phyloP scores from a whole-genome alignment of 2,113 vertebrate species.

The Halichoerus grypus region DNA sequence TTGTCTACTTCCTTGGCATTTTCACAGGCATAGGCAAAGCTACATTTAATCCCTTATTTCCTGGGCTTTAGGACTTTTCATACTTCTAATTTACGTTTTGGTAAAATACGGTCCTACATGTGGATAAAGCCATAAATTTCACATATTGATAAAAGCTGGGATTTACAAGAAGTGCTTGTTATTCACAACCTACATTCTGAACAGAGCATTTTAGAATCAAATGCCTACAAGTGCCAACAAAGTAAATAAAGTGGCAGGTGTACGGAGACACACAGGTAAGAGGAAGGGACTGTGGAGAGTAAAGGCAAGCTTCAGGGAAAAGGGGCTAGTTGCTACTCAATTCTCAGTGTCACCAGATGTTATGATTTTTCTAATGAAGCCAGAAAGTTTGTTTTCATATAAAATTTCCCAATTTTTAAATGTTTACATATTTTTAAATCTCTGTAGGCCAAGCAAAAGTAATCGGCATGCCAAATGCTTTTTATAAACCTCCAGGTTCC shows the following conservation, averaged over 20 bases:
- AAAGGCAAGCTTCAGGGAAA: not conserved
- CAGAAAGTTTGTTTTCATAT: not conserved
- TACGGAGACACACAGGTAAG: no score
- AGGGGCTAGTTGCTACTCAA: not conserved
- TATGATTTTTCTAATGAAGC: not conserved
- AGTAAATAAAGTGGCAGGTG: not conserved
- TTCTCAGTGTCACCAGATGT: not conserved
- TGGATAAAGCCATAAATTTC: not conserved
- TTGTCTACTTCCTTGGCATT: not conserved
- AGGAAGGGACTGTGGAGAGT: not conserved
- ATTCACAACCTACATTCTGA: not conserved
- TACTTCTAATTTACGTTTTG: not conserved
- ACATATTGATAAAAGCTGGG: not conserved
- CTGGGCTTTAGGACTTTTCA: not conserved
- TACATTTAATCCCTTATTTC: not conserved
- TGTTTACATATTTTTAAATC: conserved; percentile 4
- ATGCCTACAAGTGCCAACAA: not conserved
- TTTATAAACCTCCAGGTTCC: not conserved
- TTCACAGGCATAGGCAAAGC: not conserved
- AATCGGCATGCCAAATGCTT: not conserved
- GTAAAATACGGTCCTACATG: not conserved
- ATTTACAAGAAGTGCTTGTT: not conserved
- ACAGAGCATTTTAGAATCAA: not conserved
- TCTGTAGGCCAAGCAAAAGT: not conserved
- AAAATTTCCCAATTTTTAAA: not conserved